Conservation (phyloP, 2,113 vertebrate genomes). For the Penelope pileata region DNA sequence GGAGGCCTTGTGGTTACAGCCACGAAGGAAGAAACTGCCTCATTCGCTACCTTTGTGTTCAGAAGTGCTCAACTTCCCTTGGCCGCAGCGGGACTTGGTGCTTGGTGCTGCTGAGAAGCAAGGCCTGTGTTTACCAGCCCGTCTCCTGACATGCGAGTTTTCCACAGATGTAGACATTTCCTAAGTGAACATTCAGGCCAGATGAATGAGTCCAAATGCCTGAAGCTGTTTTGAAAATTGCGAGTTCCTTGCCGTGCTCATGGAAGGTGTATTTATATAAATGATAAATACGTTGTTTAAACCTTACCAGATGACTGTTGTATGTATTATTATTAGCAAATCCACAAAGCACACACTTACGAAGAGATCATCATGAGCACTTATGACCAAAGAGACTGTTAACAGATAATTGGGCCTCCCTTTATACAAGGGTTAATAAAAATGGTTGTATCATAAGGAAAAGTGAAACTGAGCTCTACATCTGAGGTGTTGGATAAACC, state of each 20-base stretch:
- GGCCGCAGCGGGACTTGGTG: not conserved
- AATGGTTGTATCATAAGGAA: not conserved
- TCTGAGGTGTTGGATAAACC: not conserved
- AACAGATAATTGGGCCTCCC: not conserved
- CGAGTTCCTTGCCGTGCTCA: not conserved
- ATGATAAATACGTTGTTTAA: not conserved
- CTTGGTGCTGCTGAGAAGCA: not conserved
- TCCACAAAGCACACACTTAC: not conserved
- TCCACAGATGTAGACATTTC: not conserved
- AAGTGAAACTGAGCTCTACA: not conserved
- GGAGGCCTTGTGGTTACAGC: not conserved
- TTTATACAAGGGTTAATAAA: not conserved
- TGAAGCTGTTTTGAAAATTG: not conserved
- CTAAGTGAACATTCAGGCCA: not conserved
- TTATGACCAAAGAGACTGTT: not conserved
- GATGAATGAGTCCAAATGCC: not conserved
- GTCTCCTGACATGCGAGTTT: not conserved
- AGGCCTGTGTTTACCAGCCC: not conserved
- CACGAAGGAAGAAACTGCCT: not conserved
- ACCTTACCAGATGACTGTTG: not conserved
- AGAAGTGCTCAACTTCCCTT: not conserved
- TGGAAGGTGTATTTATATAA: not conserved
- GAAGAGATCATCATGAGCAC: not conserved
- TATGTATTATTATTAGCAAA: not conserved
- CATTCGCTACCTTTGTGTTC: not conserved